Base-by-base conservation (phyloP, 2,888 invertebrate species). In the Nemoura dubitans region DNA sequence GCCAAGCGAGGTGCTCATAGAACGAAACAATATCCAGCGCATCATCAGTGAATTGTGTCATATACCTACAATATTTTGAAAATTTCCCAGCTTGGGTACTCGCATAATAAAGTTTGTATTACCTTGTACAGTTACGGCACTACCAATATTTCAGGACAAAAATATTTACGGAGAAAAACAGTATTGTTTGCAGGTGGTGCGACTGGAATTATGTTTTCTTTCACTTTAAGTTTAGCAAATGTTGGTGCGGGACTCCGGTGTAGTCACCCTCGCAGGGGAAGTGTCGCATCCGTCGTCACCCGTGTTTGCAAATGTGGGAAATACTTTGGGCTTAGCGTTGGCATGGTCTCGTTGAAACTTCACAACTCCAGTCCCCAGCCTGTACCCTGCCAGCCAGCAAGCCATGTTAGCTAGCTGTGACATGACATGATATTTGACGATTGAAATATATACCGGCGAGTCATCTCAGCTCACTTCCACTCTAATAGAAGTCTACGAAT, bases 401-500 rank as follows among this genome's bases (percentile, higher is more conserved):
- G 36, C 36, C 36, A 36, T 36, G 59, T 21, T 10, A 21, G 59
- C 16, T 59, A 36, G 36, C 36, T 36, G 59, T 59, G 59, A 59
- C 59, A 59, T 21, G 59, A 59, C 59, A 59, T 21, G 59, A 59
- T 14, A 21, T 59, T 59, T 14, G 59, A 59, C 59, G 59, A 59
- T 59, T 59, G 59, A 59, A 59, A 59, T 59, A 59, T 59, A 59
- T 21, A 59, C 59, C 59, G 14, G 59, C 59, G 14, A 21, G 59
- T 59, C 59, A 59, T 59, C 59, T 59, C 59, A 59, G 21, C 59
- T 59, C 59, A 59, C 59, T 59, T 59, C 59, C 59, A 59, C 59
- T 59, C 59, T 21, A 10, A 59, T 59, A 59, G 16, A 59, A 59
- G 59, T 59, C 59, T 21, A 59, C 59, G 16, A 59, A 59, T 59